Percentiles rank a stretch among this genome's conserved stretches.
Conservation (phyloP, 1,140 invertebrate genomes). For the Drosophila simulans region DNA sequence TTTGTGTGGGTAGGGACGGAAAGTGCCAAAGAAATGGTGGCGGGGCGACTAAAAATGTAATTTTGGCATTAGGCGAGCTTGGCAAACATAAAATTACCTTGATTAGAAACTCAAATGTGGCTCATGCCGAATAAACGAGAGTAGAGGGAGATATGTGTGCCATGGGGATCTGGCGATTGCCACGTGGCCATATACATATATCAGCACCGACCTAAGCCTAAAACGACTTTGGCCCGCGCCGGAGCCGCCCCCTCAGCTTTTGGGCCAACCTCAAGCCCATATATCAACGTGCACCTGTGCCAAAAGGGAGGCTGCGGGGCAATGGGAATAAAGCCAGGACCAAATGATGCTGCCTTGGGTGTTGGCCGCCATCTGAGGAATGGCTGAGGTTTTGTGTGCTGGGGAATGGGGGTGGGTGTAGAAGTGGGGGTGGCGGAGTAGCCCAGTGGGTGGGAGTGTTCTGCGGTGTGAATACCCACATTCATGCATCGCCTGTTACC, state of each 20-base stretch:
- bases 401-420: conserved; percentile 1
- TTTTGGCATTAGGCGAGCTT: conserved; percentile 77
- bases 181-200: conserved; percentile 72
- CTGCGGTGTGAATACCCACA: conserved; percentile 33
- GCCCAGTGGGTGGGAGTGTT: not conserved
- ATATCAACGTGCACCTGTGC: conserved; percentile 74
- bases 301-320: conserved; percentile 24
- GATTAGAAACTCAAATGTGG: conserved; percentile 78
- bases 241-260: not conserved
- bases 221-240: conserved; percentile 67
- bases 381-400: conserved; percentile 13
- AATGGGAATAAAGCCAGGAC: conserved; percentile 44
- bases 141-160: not conserved
- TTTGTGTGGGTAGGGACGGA: conserved; percentile 10
- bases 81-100: conserved; percentile 80
- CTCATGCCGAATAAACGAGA: conserved; percentile 48
- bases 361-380: conserved; percentile 37
- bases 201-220: conserved; percentile 63
- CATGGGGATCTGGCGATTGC: conserved; percentile 19
- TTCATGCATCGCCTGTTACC: conserved; percentile 38
- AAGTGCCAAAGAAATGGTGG: conserved; percentile 9
- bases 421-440: not conserved
- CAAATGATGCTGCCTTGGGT: conserved; percentile 40
- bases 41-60: conserved; percentile 74
- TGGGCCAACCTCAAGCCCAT: conserved; percentile 48